phyloP scores from a whole-genome alignment of 1,140 invertebrate genomes.

The Apolygus lucorum region DNA sequence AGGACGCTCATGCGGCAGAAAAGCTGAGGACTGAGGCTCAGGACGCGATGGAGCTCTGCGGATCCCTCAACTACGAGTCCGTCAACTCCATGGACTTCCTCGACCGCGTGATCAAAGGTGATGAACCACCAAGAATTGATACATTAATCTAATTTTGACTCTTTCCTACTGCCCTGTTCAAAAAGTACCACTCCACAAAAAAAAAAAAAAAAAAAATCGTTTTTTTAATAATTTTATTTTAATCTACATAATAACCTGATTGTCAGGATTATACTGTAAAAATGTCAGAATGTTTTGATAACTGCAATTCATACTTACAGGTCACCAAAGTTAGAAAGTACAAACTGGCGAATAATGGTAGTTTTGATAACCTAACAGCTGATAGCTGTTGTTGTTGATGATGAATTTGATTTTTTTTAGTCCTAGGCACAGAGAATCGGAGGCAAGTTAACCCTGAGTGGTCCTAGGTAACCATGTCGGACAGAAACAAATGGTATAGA shows the following conservation, averaged over 20 bases:
- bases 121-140: no score
- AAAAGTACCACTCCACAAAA: neutral
- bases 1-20: constrained; percentile 46
- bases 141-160: no score
- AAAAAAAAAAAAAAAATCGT: neutral
- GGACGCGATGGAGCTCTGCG: constrained; percentile 38
- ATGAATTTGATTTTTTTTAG: no score
- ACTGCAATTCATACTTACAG: neutral
- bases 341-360: no score
- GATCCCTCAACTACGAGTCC: constrained; percentile 46
- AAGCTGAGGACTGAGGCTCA: constrained; percentile 46
- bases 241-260: neutral
- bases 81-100: constrained; percentile 46
- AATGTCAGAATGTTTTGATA: neutral
- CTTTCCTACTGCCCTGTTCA: neutral
- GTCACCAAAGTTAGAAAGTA: no score
- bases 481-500: no score
- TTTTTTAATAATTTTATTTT: neutral
- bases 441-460: no score
- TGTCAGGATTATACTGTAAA: neutral
- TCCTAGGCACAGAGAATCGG: no score
- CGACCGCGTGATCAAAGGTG: constrained; percentile 46
- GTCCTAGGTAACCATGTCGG: no score
- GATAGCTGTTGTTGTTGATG: no score
- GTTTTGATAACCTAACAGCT: no score